These are phyloP conservation scores for Ochotona curzoniae DNA, from an alignment of 2,113 vertebrate genomes.

Conservation along the genomic window DNA sequence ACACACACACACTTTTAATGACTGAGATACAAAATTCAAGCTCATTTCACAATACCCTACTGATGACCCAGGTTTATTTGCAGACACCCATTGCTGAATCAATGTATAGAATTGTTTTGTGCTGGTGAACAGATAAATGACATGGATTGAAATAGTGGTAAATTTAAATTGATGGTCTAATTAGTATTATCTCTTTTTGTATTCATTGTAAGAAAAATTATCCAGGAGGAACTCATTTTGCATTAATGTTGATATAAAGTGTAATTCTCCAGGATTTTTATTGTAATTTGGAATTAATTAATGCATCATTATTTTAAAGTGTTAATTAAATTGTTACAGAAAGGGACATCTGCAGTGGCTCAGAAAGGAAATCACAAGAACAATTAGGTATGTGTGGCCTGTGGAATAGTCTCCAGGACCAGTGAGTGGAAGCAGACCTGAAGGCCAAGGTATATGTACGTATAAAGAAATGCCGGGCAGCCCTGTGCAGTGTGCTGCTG, in stretches of 20 bases:
- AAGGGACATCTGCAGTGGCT: slow-evolving; percentile 86
- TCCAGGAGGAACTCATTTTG: slow-evolving; percentile 89
- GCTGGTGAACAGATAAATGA: slow-evolving; percentile 86
- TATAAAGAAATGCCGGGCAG: neutral
- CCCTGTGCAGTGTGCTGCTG: neutral
- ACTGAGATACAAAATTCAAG: slow-evolving; percentile 44
- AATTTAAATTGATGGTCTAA: slow-evolving; percentile 91
- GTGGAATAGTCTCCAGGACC: slow-evolving; percentile 45
- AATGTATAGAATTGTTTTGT: slow-evolving; percentile 83
- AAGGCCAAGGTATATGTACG: slow-evolving; percentile 34
- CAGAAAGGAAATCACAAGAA: slow-evolving; percentile 81
- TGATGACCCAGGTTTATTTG: slow-evolving; percentile 71
- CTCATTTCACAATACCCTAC: slow-evolving; percentile 16
- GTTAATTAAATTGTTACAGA: slow-evolving; percentile 90
- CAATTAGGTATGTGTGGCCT: slow-evolving; percentile 82
- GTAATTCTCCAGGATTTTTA: slow-evolving; percentile 87
- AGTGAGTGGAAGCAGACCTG: neutral
- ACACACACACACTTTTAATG: slow-evolving; percentile 59
- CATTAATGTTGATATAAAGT: slow-evolving; percentile 89
- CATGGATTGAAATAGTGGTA: slow-evolving; percentile 87
- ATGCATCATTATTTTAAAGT: slow-evolving; percentile 88
- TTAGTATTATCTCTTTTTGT: slow-evolving; percentile 90
- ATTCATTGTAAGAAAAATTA: slow-evolving; percentile 89
- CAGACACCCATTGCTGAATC: slow-evolving; percentile 34
- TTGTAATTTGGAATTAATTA: slow-evolving; percentile 91